Conservation (phyloP, 2,888 invertebrate species). For the Zootermopsis nevadensis region DNA sequence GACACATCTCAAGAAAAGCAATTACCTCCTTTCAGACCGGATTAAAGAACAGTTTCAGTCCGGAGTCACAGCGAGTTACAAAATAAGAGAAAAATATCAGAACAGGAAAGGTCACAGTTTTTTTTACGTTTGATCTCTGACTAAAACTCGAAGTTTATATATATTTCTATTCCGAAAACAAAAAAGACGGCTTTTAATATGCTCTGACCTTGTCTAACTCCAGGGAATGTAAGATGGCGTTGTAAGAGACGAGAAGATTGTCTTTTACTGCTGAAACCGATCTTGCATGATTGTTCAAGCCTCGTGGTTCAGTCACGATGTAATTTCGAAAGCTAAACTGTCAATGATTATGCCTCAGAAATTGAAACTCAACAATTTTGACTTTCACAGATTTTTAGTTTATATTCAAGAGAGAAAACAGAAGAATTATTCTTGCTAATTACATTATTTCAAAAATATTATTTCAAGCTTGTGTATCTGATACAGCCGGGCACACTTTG, state of each 20-base stretch:
- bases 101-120: neutral
- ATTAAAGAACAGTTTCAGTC: constrained; percentile 19
- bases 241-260: neutral
- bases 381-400: too few relatives aligned
- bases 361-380: too few relatives aligned
- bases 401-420: too few relatives aligned
- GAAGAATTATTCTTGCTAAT: too few relatives aligned
- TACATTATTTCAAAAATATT: too few relatives aligned
- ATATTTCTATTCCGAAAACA: constrained; percentile 12
- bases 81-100: neutral
- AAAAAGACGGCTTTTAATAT: constrained; percentile 13
- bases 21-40: constrained; percentile 12
- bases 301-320: neutral
- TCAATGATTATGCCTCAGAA: too few relatives aligned
- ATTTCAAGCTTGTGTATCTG: too few relatives aligned
- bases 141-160: constrained; percentile 9
- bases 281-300: neutral
- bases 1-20: constrained; percentile 20
- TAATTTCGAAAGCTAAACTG: too few relatives aligned
- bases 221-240: neutral
- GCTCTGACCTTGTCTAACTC: constrained; percentile 28
- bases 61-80: neutral
- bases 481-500: too few relatives aligned
- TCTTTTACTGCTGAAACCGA: neutral
- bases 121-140: constrained; percentile 27